phyloP scores from a whole-genome alignment of 2,797 vertebrate species.

The Taeniopygia guttata region DNA sequence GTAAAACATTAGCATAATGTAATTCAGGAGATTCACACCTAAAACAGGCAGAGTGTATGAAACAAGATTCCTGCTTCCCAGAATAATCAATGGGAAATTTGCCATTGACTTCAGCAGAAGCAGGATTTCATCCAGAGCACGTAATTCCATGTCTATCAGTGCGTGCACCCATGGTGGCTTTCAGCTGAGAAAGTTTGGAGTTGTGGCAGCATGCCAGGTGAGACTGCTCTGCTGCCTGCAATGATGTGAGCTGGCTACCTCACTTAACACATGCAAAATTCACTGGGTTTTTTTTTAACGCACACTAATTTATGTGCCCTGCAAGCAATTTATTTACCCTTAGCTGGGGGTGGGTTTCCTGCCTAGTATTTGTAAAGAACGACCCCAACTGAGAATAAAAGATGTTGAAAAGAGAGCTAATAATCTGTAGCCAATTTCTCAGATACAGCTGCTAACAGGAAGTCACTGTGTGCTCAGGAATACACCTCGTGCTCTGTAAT shows the following conservation, averaged over 20 bases:
- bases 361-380: neutral
- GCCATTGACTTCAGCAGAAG: neutral
- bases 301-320: rapidly evolving
- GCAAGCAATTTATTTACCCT: neutral
- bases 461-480: neutral
- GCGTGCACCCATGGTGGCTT: neutral
- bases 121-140: neutral
- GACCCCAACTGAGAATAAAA: neutral
- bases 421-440: neutral
- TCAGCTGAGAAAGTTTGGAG: neutral
- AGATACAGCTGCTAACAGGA: neutral
- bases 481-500: neutral
- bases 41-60: neutral
- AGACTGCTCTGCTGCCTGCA: neutral
- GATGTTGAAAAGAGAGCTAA: neutral
- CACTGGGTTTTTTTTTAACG: rapidly evolving
- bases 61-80: neutral
- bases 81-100: neutral
- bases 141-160: neutral
- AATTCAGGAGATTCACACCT: neutral
- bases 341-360: neutral
- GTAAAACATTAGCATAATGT: neutral
- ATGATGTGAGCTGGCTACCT: neutral
- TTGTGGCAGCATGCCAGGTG: neutral
- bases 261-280: neutral